phyloP scores from a whole-genome alignment of 2,888 invertebrate genomes.

The Drosophila aldrichi region DNA sequence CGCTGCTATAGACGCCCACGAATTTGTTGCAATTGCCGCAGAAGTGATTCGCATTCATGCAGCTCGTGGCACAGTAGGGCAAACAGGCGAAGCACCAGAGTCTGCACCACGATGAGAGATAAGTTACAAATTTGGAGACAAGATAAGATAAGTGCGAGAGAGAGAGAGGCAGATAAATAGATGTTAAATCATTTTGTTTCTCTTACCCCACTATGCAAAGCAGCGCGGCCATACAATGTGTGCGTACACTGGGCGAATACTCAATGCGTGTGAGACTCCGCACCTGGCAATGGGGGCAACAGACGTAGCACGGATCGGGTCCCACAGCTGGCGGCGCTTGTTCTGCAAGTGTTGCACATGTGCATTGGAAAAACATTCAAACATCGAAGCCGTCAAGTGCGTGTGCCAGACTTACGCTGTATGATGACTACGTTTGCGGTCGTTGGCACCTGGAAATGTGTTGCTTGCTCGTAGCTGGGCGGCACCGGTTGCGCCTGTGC shows the following conservation, averaged over 20 bases:
- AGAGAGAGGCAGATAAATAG: background rate
- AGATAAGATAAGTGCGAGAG: slow-evolving; percentile 3
- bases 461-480: slow-evolving; percentile 83
- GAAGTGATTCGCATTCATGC: slow-evolving; percentile 87
- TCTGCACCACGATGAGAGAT: slow-evolving; percentile 52
- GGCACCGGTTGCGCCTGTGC: slow-evolving; percentile 45
- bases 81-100: slow-evolving; percentile 87
- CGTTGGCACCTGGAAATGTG: slow-evolving; percentile 35
- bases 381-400: too few species aligned
- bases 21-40: slow-evolving; percentile 87
- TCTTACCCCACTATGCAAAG: slow-evolving; percentile 83
- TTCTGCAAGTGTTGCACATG: slow-evolving; percentile 51
- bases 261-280: slow-evolving; percentile 81
- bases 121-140: background rate
- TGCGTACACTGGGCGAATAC: slow-evolving; percentile 80
- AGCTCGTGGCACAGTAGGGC: slow-evolving; percentile 87
- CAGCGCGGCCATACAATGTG: slow-evolving; percentile 82
- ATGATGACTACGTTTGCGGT: slow-evolving; percentile 77
- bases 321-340: slow-evolving; percentile 72
- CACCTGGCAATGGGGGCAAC: slow-evolving; percentile 82
- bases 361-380: too few species aligned
- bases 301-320: slow-evolving; percentile 76
- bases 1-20: slow-evolving; percentile 86
- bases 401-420: slow-evolving; percentile 73
- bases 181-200: background rate